Conservation (phyloP, 2,113 vertebrate species). For the Elgaria multicarinata region DNA sequence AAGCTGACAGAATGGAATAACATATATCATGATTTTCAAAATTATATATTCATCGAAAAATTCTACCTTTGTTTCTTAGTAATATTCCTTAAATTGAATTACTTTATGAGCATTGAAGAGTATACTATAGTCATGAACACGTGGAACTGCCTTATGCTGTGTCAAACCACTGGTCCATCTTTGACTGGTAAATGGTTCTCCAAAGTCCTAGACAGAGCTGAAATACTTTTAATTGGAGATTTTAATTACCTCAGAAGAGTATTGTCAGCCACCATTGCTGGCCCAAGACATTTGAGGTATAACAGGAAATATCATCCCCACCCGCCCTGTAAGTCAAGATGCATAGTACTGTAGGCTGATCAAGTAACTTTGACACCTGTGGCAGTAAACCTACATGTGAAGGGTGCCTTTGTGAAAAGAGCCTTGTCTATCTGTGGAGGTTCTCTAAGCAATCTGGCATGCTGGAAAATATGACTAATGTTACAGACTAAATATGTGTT, state of each 20-base stretch:
- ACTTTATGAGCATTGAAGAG: not conserved
- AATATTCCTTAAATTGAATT: not conserved
- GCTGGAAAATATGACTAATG: too few species aligned
- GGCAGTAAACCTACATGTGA: not conserved
- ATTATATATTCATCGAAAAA: not conserved
- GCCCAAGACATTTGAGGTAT: not conserved
- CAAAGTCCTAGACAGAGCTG: not conserved
- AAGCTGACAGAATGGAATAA: not conserved
- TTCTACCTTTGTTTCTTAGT: not conserved
- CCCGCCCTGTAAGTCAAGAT: not conserved
- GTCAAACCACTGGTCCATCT: not conserved
- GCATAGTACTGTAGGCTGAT: not conserved
- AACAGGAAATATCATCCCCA: not conserved
- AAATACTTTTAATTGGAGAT: not conserved
- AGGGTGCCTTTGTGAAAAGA: too few species aligned
- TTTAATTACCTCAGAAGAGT: not conserved
- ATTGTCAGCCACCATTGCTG: not conserved
- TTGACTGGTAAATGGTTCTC: not conserved
- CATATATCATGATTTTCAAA: constrained; percentile 24
- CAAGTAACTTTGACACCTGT: not conserved
- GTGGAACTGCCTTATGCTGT: not conserved
- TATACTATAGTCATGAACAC: not conserved
- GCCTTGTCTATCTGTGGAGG: too few species aligned
- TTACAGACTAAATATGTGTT: too few species aligned
- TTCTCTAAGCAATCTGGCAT: too few species aligned